Evolutionary conservation across 92 coral and sea anemone genomes (phyloP).

Genomic region (Epizoanthus scotinus): DNA sequence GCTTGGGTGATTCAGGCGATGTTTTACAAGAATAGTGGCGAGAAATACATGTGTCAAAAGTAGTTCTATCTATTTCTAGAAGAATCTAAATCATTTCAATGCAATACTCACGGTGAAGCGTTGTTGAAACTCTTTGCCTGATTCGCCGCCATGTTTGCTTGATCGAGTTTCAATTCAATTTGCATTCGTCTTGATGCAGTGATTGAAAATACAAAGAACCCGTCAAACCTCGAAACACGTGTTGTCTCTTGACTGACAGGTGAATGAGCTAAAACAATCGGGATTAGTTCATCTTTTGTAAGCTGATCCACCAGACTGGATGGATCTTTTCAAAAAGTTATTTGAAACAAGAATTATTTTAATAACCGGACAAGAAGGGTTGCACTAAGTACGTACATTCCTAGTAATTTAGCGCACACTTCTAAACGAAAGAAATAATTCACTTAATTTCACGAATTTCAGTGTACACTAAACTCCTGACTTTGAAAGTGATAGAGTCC

Average conservation of each 20-base stretch:
- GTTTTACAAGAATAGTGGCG: background rate
- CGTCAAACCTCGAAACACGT: conserved; percentile 4
- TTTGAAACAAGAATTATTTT: background rate
- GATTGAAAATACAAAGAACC: conserved; percentile 5
- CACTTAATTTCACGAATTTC: no score
- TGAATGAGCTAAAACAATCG: background rate
- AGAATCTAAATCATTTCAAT: background rate
- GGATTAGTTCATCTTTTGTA: background rate
- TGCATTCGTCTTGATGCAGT: conserved; percentile 3
- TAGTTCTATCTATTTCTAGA: background rate
- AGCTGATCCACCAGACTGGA: no score
- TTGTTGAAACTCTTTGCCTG: conserved; percentile 30
- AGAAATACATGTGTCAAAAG: background rate
- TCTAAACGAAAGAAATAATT: no score
- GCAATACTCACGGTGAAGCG: conserved; percentile 13
- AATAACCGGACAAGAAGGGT: no score
- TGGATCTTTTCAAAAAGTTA: background rate
- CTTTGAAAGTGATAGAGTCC: no score
- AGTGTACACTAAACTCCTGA: no score
- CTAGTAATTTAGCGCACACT: no score
- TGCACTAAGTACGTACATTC: no score
- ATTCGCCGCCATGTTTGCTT: conserved; percentile 39
- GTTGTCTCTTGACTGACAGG: conserved; percentile 18
- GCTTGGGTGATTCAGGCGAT: background rate
- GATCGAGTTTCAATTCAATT: conserved; percentile 44